Percentiles rank a stretch among this genome's conserved stretches.
phyloP scores from a whole-genome alignment of 2,113 vertebrate species.

The Cyphomyrus discorhynchus region DNA sequence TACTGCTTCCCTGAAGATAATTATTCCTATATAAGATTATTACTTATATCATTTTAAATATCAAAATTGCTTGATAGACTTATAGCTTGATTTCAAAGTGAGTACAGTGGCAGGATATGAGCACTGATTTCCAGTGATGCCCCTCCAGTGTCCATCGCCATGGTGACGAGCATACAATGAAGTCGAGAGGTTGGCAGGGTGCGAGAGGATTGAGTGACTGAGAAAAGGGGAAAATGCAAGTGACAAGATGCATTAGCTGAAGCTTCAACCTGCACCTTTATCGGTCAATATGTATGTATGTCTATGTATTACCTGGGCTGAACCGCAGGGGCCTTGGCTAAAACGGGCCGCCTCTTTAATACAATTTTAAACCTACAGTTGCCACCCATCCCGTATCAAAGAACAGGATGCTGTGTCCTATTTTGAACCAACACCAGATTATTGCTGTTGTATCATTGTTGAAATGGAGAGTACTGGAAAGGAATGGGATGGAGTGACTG shows the following conservation, averaged over 20 bases:
- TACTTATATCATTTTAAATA: background rate
- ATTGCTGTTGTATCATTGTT: background rate
- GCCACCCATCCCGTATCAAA: background rate
- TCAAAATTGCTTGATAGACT: background rate
- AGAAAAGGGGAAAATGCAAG: background rate
- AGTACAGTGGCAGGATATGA: background rate
- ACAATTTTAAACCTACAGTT: background rate
- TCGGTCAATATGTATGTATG: no score
- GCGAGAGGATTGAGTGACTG: background rate
- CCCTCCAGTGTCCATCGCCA: constrained; percentile 18
- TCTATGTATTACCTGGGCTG: background rate
- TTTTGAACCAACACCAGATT: background rate
- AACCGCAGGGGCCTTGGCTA: background rate
- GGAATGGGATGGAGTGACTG: background rate
- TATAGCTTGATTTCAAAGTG: background rate
- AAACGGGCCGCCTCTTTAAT: background rate
- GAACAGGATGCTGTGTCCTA: background rate
- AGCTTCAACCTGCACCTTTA: no score
- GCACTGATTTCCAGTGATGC: background rate
- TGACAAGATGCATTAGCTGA: background rate
- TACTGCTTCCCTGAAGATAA: background rate
- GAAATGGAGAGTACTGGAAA: background rate
- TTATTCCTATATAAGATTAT: background rate
- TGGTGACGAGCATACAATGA: constrained; percentile 24
- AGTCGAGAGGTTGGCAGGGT: background rate